Percentiles rank a stretch among this genome's conserved stretches.
These are phyloP conservation scores for Leptopterna dolabrata DNA, from an alignment of 2,888 invertebrate species.

Conservation along the genomic window DNA sequence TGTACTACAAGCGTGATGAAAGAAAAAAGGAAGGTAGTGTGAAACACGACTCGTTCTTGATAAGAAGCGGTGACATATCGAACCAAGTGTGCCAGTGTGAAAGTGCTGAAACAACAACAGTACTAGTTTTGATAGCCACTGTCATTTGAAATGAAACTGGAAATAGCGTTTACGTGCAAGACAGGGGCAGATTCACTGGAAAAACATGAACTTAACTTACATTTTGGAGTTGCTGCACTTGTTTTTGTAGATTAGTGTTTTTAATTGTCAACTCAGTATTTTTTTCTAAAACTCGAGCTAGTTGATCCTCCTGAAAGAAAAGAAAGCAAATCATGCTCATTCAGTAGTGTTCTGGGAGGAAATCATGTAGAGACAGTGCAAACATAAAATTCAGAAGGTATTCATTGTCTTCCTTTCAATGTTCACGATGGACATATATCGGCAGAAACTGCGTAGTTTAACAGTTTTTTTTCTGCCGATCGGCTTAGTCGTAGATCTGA, in stretches of 20 bases:
- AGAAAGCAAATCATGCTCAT: conserved; percentile 35
- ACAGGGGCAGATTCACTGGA: conserved; percentile 30
- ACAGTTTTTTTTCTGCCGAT: too few relatives aligned
- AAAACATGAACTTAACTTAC: conserved; percentile 64
- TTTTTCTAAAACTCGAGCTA: conserved; percentile 67
- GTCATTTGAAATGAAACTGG: conserved; percentile 16
- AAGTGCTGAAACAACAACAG: conserved; percentile 18
- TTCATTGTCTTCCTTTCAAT: not conserved
- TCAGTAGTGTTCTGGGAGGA: not conserved
- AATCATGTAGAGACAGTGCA: not conserved
- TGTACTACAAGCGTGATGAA: not conserved
- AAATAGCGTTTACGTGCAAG: conserved; percentile 28
- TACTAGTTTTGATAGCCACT: conserved; percentile 21
- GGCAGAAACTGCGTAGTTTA: too few relatives aligned
- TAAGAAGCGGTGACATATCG: conserved; percentile 13
- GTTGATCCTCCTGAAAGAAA: conserved; percentile 66
- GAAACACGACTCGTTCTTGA: not conserved
- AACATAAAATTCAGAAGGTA: not conserved
- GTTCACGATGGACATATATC: too few relatives aligned
- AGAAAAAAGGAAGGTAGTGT: not conserved
- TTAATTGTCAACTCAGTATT: conserved; percentile 68
- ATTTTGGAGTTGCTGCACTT: conserved; percentile 67
- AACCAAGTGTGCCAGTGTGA: conserved; percentile 16
- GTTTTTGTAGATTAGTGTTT: conserved; percentile 67
- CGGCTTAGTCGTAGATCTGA: too few relatives aligned